Conservation (phyloP, 1,140 invertebrate species). For the Camponotus vicinus region DNA sequence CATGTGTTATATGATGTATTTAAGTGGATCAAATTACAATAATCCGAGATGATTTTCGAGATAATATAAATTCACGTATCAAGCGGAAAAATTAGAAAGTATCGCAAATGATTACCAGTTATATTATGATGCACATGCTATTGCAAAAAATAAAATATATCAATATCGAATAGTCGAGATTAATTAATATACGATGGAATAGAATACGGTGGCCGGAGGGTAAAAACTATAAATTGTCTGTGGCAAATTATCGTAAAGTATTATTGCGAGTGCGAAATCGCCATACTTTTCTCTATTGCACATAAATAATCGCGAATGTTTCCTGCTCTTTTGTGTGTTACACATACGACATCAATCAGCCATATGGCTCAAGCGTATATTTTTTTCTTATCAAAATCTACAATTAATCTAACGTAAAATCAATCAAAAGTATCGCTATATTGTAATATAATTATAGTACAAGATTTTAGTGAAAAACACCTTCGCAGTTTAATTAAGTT, state of each 20-base stretch:
- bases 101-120: not conserved
- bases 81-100: not conserved
- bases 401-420: constrained; percentile 40
- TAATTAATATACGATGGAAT: not conserved
- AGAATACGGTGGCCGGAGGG: not conserved
- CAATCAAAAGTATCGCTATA: not conserved
- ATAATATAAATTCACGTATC: not conserved
- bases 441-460: constrained; percentile 7
- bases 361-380: constrained; percentile 3
- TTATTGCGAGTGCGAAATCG: constrained; percentile 27
- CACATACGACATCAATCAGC: constrained; percentile 13
- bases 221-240: constrained; percentile 9
- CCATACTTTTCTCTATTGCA: constrained; percentile 2
- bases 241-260: not conserved
- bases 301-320: constrained; percentile 47
- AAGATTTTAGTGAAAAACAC: constrained; percentile 2
- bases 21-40: not conserved
- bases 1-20: not conserved
- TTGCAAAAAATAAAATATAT: not conserved
- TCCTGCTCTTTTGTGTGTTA: constrained; percentile 25
- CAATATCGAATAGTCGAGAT: not conserved
- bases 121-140: not conserved
- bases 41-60: not conserved
- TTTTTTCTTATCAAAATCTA: constrained; percentile 16
- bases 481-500: constrained; percentile 12